These are phyloP conservation scores for Tortricodes alternella DNA, from an alignment of 2,888 invertebrate species.

Conservation along the genomic window DNA sequence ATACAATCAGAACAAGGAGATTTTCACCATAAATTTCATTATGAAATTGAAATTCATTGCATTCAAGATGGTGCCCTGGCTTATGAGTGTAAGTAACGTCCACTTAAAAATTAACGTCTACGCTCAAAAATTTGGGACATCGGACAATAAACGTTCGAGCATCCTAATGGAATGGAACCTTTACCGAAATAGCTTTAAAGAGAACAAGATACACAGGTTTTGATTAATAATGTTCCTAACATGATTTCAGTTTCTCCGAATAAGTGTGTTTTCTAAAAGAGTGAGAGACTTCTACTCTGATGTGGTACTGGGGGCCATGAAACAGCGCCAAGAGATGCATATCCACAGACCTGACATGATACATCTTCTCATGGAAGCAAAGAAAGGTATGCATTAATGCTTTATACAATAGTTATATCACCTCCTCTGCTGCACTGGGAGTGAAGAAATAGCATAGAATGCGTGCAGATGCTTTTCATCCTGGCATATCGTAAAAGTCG, in stretches of 20 bases:
- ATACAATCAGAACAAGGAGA: conserved; percentile 67
- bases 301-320: conserved; percentile 52
- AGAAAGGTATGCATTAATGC: conserved; percentile 42
- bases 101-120: no score
- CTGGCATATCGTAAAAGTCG: no score
- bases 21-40: not conserved
- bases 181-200: no score
- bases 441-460: no score
- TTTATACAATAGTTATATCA: not conserved
- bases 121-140: no score
- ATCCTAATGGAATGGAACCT: no score
- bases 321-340: conserved; percentile 46
- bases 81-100: not conserved
- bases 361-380: conserved; percentile 69
- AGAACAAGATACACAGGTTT: no score
- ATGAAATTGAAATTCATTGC: not conserved
- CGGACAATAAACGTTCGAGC: no score
- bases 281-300: conserved; percentile 46
- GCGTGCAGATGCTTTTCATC: no score
- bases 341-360: conserved; percentile 65
- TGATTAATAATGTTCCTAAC: no score
- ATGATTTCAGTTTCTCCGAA: conserved; percentile 32
- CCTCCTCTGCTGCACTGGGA: no score
- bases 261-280: conserved; percentile 32
- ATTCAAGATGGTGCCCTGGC: not conserved